phyloP scores from a whole-genome alignment of 1,140 invertebrate genomes.

The Pseudobourletiella spinata region DNA sequence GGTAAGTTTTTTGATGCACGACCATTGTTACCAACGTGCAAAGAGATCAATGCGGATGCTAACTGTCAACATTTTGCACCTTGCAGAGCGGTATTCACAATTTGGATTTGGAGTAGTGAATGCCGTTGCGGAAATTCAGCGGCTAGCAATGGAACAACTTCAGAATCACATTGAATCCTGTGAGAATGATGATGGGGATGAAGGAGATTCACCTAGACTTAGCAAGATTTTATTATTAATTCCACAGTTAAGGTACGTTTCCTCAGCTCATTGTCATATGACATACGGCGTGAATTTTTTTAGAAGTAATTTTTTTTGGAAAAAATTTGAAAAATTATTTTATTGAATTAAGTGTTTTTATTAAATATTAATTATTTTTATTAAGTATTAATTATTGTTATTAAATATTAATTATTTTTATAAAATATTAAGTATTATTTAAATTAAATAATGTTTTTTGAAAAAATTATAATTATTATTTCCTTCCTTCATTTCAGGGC shows the following conservation, averaged over 20 bases:
- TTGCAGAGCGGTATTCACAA: conserved; percentile 21
- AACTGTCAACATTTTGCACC: neutral
- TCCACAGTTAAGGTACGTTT: conserved; percentile 30
- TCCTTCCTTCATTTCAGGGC: conserved; percentile 32
- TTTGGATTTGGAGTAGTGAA: conserved; percentile 39
- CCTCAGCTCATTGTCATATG: neutral
- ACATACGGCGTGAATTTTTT: neutral
- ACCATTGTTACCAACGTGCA: no score
- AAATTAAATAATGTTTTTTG: neutral
- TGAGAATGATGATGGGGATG: conserved; percentile 3
- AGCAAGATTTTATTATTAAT: conserved; percentile 22
- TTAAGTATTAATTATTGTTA: no score
- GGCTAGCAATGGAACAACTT: conserved; percentile 46
- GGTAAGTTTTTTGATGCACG: conserved; percentile 44
- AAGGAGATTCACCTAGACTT: conserved; percentile 8
- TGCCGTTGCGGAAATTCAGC: conserved; percentile 58
- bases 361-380: no score
- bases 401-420: no score
- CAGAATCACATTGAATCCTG: conserved; percentile 19
- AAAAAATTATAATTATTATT: neutral
- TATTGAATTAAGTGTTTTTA: no score
- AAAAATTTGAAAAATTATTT: conserved; percentile 1
- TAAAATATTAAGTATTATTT: no score
- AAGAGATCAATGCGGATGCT: no score
- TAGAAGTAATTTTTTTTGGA: neutral